Evolutionary conservation across 2,113 vertebrate species (phyloP), one percentile per base, ranked within the genome.

Genomic region (Dromaius novaehollandiae): DNA sequence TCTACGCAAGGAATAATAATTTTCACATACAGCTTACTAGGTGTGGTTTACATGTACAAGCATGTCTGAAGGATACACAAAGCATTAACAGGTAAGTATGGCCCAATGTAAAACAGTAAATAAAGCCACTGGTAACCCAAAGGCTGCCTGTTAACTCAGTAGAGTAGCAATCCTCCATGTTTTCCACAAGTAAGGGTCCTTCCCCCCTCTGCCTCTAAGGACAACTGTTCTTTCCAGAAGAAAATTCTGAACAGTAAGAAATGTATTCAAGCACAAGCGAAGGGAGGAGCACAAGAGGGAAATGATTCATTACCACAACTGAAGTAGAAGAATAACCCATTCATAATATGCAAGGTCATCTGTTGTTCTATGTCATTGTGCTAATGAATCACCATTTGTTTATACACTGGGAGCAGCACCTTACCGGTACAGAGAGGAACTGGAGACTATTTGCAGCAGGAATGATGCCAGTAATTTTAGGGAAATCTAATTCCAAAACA

Each of bases 351-450:
- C 90, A 93, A 96, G 92, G 96, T 97, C 92, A 93, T 96, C 94
- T 97, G 96, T 94, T 97, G 97, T 96, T 96, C 94, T 95, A 1
- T 44, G 82, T 90, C 92, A 84, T 90, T 92, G 94, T 96, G 87
- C 82, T 98, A 96, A 96, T 97, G 95, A 98, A 95, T 98, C 97
- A 97, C 82, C 16, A 0, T 81, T 78, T 97, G 91, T 97, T 96
- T 97, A 95, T 92, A 92, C 71, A 91, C 74, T 80, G 80, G 95
- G 93, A 97, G 74, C 68, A 96, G 81, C 66, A 95, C 79, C 60
- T 97, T 95, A 95, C 88, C 86, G 71, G 70, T 64, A 95, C n/a
- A 69, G 95, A 79, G 82, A 93, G 93, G 95, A 97, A 97, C 96
- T 42, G 87, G 94, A 96, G 25, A 55, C 79, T 95, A 79, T 97